These are phyloP conservation scores for Lepilemur ruficaudatus DNA, from an alignment of 2,797 vertebrate species.

Conservation along the genomic window DNA sequence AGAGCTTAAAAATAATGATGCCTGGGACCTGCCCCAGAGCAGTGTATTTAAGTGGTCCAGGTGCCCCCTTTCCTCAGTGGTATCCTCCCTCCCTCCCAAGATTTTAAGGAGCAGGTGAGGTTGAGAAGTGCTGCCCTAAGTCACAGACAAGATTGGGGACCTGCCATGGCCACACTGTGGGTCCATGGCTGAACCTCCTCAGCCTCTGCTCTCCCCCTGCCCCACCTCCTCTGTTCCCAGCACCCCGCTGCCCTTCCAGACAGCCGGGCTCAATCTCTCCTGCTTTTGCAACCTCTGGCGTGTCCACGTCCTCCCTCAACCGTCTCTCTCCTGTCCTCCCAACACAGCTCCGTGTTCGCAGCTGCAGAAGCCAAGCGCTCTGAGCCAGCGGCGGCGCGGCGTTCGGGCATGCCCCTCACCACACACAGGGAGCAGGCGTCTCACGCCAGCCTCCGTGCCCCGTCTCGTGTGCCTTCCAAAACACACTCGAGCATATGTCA, in stretches of 20 bases:
- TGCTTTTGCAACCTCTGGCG: background rate
- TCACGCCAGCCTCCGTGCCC: background rate
- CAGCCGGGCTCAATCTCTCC: background rate
- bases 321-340: background rate
- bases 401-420: slow-evolving; percentile 25
- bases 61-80: background rate
- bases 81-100: background rate
- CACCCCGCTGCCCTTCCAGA: background rate
- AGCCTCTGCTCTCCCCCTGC: background rate
- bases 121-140: background rate
- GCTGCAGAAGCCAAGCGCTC: background rate
- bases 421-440: background rate
- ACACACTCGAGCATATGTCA: background rate
- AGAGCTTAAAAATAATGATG: background rate
- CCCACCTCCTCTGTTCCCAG: background rate
- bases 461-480: background rate
- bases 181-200: background rate
- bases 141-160: background rate
- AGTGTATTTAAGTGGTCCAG: background rate
- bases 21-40: background rate
- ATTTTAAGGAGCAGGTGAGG: background rate
- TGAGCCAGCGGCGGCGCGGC: background rate
- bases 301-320: background rate
- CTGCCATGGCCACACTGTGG: background rate
- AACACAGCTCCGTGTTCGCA: background rate